Evolutionary conservation across 1,140 invertebrate species (phyloP), one percentile per base, ranked within the genome.

Genomic region (Leucophenga varia): DNA sequence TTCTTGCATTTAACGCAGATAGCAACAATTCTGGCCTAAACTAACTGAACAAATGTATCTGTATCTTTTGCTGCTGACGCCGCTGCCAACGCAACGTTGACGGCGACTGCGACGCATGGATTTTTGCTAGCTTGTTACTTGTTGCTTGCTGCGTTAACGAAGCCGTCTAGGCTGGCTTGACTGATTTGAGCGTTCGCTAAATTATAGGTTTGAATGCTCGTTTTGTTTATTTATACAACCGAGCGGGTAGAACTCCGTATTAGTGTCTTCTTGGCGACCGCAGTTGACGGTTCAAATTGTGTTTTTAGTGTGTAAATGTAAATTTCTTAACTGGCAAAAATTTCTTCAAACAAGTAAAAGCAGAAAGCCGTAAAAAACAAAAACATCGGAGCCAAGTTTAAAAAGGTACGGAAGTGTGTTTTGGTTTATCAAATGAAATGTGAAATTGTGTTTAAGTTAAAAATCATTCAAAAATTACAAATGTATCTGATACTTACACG

Each of bases 171-270:
- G 63, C 46, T 53, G 46, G 46, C 28, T 35, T 20, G 49, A 38
- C 46, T 55, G 45, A 59, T 47, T 63, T 49, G 39, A 3, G 18
- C 35, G 13, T 5, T 8, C 6, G 4, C 18, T 7, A 37, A 3
- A 3, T 6, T 25, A 10, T 5, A 25, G 22, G 5, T 25, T 25
- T 25, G 5, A 10, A 6, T 25, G 22, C 22, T 43, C 45, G 61
- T 71, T 70, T 67, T 67, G 57, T 70, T 70, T 70, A 70, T 70
- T 70, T 70, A 70, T 70, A 70, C 67, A 58, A 54, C 61, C 55
- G 65, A 63, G 50, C 59, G 42, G 45, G 57, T 58, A 70, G 65
- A 70, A 70, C 59, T 59, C 59, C 67, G 52, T 70, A 70, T 70
- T 69, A 70, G 61, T 70, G 67, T 70, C 67, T 70, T 70, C 65